Base-by-base conservation (phyloP, 2,888 invertebrate genomes). In the Glyphotaelius pellucidus region DNA sequence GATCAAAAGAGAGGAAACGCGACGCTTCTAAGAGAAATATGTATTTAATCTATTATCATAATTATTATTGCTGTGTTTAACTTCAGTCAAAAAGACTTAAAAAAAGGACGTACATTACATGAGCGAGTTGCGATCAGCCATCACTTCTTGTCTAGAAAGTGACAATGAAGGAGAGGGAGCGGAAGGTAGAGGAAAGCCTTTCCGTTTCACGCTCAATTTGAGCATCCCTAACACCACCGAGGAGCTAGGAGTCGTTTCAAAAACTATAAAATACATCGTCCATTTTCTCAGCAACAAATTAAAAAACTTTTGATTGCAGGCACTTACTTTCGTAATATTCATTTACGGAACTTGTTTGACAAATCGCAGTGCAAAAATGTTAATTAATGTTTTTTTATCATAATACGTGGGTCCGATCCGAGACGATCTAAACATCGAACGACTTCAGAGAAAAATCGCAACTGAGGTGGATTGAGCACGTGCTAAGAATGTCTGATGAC, bases 201-300 rank as follows among this genome's bases (percentile, higher is more conserved):
- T 67, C n/a, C 67, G 67, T 67, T 67, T 67, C 67, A 67, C 67
- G 67, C 67, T 67, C 67, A 67, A 67, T 67, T 67, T 67, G 67
- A 67, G 67, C 67, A 67, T n/a, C 67, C 25, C 67, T 67, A 67
- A 67, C 67, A 67, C 67, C 67, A 67, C 67, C 67, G n/a, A n/a
- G n/a, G n/a, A n/a, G n/a, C n/a, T 67, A n/a, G 67, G 67, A n/a
- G 67, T 67, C n/a, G 67, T 67, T n/a, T 25, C 67, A 67, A n/a
- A 25, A 67, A 67, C 67, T 67, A 67, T n/a, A 67, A 67, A 67
- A 67, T 67, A 67, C 67, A 67, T n/a, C 67, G 9, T 67, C 25
- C 25, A 25, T 25, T 67, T 67, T 67, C 67, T 67, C 25, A n/a
- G 67, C 9, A 25, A 67, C 67, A 25, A 25, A 67, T 67, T 67